Base-by-base conservation (phyloP, 1,140 invertebrate genomes). In the Drosophila erecta region DNA sequence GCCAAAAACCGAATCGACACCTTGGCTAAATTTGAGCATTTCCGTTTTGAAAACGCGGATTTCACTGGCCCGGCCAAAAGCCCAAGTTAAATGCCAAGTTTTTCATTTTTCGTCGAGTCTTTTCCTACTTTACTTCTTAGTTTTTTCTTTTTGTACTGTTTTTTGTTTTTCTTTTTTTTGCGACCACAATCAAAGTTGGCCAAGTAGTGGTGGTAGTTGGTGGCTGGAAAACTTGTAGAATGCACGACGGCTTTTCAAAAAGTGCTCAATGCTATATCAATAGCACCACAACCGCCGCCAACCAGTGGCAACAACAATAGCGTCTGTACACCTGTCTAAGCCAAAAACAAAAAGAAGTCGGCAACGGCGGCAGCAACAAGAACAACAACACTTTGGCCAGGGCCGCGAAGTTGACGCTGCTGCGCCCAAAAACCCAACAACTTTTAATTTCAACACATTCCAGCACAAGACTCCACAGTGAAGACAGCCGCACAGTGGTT, bases 371-470 rank as follows among this genome's bases (percentile, higher is more conserved):
- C 20, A 17, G 27, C 3, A 61, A 59, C 55, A 60, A 65, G 20
- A 58, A 60, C 50, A 62, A 41, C 73, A 44, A 55, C 70, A 76
- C 71, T 57, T 84, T 56, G 70, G 64, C 79, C 81, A 87, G 75
- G 83, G 81, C 81, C 81, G 43, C 33, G 27, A 24, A 44, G 43
- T 59, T 72, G 64, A 24, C 69, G 47, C 61, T 62, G 72, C 79
- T 86, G 81, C 81, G 81, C 81, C 81, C 81, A 86, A 86, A 85
- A 86, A 87, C 75, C 78, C 83, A 87, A 86, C 83, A 86, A 86
- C 83, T 86, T 87, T 86, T 86, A 86, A 87, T 86, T 86, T 86
- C 83, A 86, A 86, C 75, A 86, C 83, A 86, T 86, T 86, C 83
- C 83, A 86, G 78, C 67, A 79, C 75, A 72, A 80, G 81, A 76